Conservation (phyloP, 2,888 invertebrate genomes). For the Halictus quadricinctus region DNA sequence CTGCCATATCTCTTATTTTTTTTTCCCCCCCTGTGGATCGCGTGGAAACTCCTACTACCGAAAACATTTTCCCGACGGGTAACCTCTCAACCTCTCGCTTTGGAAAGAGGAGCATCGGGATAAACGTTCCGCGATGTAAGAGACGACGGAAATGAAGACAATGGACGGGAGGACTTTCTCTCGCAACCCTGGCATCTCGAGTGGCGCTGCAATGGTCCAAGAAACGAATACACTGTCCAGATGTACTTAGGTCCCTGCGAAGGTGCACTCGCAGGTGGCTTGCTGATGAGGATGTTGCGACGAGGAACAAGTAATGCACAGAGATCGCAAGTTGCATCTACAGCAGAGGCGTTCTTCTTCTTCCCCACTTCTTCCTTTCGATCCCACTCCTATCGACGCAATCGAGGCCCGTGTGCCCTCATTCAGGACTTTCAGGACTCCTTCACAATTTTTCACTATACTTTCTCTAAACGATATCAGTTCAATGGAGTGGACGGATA, state of each 20-base stretch:
- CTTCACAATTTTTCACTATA: background rate
- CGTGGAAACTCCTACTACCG: background rate
- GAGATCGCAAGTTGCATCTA: background rate
- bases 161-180: background rate
- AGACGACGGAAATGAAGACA: background rate
- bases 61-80: background rate
- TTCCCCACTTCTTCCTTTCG: background rate
- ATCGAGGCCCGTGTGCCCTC: background rate
- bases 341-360: background rate
- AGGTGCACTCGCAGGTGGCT: background rate
- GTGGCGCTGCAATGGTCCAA: background rate
- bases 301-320: background rate
- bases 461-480: too few relatives aligned
- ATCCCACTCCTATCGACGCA: background rate
- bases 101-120: background rate
- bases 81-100: background rate
- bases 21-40: background rate
- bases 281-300: background rate
- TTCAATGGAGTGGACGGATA: too few relatives aligned
- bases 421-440: background rate
- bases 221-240: background rate
- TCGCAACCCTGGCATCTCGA: background rate
- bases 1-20: background rate
- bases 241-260: background rate
- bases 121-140: background rate